Conservation (phyloP, 2,113 vertebrate species). For the Festucalex cinctus region DNA sequence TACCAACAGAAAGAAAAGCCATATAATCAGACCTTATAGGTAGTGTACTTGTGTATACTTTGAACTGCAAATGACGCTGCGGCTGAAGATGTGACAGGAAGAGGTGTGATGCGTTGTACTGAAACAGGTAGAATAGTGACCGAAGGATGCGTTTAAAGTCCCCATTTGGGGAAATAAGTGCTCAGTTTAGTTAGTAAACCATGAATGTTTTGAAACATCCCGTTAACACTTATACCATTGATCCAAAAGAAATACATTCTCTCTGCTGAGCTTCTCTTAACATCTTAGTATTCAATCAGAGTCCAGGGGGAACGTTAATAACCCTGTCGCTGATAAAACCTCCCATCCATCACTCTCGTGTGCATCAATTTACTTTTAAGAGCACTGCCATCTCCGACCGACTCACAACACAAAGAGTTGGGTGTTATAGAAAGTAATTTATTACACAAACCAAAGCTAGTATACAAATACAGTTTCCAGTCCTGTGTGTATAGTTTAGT, state of each 20-base stretch:
- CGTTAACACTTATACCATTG: background rate
- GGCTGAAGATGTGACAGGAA: background rate
- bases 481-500: constrained; percentile 69
- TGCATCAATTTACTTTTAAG: constrained; percentile 13
- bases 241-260: background rate
- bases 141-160: background rate
- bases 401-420: constrained; percentile 37
- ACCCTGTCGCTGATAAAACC: background rate
- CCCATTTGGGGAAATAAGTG: background rate
- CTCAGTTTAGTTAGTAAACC: background rate
- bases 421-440: constrained; percentile 77
- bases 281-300: background rate
- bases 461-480: constrained; percentile 79
- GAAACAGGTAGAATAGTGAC: background rate
- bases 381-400: background rate
- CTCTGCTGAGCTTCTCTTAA: background rate
- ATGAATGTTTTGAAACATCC: background rate
- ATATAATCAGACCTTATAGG: background rate
- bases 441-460: constrained; percentile 81
- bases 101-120: background rate
- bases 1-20: no score
- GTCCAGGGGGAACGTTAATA: background rate
- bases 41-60: background rate
- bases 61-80: background rate
- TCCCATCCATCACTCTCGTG: constrained; percentile 3